These are phyloP conservation scores for Blomia tropicalis DNA, from an alignment of 2,888 invertebrate genomes.

Conservation along the genomic window DNA sequence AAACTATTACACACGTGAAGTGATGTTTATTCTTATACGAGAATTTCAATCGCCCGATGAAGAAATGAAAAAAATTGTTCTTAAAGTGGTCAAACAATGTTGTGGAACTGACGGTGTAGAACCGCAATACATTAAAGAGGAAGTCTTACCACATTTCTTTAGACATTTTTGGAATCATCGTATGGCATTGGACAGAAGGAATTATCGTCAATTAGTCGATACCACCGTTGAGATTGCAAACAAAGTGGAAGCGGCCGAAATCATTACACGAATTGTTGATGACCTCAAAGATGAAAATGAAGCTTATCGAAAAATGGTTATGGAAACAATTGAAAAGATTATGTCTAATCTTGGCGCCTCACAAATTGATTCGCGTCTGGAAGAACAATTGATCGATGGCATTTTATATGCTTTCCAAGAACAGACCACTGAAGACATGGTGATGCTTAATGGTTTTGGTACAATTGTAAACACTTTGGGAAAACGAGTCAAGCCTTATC, in stretches of 20 bases:
- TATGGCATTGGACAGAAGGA: constrained; percentile 94
- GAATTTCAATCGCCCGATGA: constrained; percentile 99
- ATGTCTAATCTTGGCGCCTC: constrained; percentile 93
- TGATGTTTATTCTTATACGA: constrained; percentile 92
- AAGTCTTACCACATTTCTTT: constrained; percentile 94
- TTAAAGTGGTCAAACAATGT: constrained; percentile 99
- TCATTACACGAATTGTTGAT: constrained; percentile 93
- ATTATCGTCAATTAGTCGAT: constrained; percentile 92
- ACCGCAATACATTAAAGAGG: constrained; percentile 96
- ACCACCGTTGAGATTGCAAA: constrained; percentile 99
- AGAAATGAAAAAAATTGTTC: constrained; percentile 99
- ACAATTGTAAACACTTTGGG: constrained; percentile 95
- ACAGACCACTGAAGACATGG: constrained; percentile 98
- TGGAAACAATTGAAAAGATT: constrained; percentile 99
- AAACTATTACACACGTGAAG: constrained; percentile 97
- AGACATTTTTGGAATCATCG: constrained; percentile 99
- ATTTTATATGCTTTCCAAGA: constrained; percentile 99
- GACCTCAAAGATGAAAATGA: constrained; percentile 99
- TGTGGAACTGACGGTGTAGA: constrained; percentile 99
- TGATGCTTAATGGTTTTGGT: constrained; percentile 98
- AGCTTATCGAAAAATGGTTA: constrained; percentile 99
- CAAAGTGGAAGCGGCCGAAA: constrained; percentile 98
- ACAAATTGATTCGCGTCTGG: constrained; percentile 90
- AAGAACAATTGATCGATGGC: constrained; percentile 97
- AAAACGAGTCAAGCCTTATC: constrained; percentile 90